Base-by-base conservation (phyloP, 2,797 vertebrate genomes). In the Morus bassanus region DNA sequence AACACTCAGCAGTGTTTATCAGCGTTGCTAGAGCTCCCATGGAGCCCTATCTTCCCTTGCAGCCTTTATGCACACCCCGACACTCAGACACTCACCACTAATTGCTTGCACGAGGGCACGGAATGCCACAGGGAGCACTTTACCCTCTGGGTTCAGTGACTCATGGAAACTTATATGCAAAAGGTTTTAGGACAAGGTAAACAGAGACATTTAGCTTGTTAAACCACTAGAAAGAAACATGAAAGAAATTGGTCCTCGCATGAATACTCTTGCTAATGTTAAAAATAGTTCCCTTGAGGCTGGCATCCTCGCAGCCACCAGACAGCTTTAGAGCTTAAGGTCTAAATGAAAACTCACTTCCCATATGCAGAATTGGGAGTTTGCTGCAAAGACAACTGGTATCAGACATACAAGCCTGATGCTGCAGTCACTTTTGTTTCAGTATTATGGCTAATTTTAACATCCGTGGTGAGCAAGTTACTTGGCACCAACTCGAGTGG, bases 51-150 rank as follows among this genome's bases (percentile, higher is more conserved):
- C 95, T 25, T 10, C 75, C n/a, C 79, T 11, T 0, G 4, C 82
- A 83, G 89, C 81, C 63, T 22, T 6, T 1, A 22, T 10, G 35
- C 75, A 8, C 81, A 7, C 64, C 85, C 84, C 7, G 45, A 30
- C 13, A 4, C 56, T n/a, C 23, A 11, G 45, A 30, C 13, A 4
- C 56, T n/a, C 23, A 11, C 45, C 45, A 6, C 28, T 16, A 41
- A 53, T 5, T 16, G 39, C 67, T 14, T 1, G 6, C 53, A 28
- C 0, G 3, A 33, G 16, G 3, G 33, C 80, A 46, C 1, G 2
- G 79, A 7, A 4, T 13, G 3, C 72, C 48, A 7, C 13, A 6
- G 68, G 57, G n/a, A 45, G 33, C 70, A 8, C n/a, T 14, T 33
- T 11, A 6, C 60, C 82, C 61, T 65, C 46, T 1, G 2, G 61